Base-by-base conservation (phyloP, 2,113 vertebrate genomes). In the Crotophaga sulcirostris region DNA sequence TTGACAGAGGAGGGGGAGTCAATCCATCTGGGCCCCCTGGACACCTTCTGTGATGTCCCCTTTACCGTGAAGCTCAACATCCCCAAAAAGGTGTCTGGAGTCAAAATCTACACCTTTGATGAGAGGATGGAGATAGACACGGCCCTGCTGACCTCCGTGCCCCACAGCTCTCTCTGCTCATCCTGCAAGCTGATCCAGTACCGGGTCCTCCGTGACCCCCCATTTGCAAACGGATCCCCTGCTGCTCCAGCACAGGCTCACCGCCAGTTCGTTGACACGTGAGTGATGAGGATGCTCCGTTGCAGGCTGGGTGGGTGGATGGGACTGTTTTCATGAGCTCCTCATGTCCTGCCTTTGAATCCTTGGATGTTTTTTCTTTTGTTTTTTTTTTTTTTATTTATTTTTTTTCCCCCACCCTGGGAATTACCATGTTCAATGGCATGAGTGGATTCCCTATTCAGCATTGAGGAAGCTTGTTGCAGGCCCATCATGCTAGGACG, bases 111-210 rank as follows among this genome's bases (percentile, higher is more conserved):
- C 97, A 99, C 99, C 33, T 99, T 99, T 29, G 99, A 99, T 3
- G 99, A 99, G 94, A 98, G 98, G 90, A 98, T 99, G 98, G 99
- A 99, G 97, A 98, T 99, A 5, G 99, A 99, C 42, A 99, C 99
- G 0, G 98, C 98, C 10, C 98, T 99, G 92, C 95, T 99, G 95
- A 98, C 98, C 10, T 99, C 99, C 3, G 97, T 84, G 56, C 98
- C 98, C 14, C 95, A 89, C 12, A 99, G 98, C 87, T 89, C 98
- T 1, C 93, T 99, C 76, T 99, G 99, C 92, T 98, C 98, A 1
- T 34, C 95, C 93, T 99, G 99, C 97, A 97, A 85, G 9, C 98
- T 98, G 12, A 93, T 99, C 75, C 95, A 94, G 18, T 99, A 99
- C 96, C 96, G 95, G 21, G 73, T 99, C 19, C 95, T 98, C 19